These are phyloP conservation scores for Anser brachyrhynchus DNA, from an alignment of 2,113 vertebrate species.

Conservation along the genomic window DNA sequence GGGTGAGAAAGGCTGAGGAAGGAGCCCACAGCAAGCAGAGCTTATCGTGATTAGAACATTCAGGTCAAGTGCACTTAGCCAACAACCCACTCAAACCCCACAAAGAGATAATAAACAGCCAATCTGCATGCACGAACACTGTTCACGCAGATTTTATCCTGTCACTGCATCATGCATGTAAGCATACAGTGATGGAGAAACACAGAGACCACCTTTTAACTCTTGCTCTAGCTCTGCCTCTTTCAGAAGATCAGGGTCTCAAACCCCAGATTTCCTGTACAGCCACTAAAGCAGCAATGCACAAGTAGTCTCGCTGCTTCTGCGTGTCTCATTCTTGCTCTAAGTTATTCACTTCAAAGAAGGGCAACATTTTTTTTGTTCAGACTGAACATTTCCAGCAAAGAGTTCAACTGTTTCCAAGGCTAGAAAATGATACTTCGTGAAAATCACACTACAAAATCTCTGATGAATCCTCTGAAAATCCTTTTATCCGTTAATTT, in stretches of 20 bases:
- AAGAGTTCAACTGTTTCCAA: background rate
- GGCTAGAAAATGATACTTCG: background rate
- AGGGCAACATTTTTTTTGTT: background rate
- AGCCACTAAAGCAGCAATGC: background rate
- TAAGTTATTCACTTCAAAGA: background rate
- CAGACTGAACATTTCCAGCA: background rate
- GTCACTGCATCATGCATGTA: background rate
- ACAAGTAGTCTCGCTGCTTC: background rate
- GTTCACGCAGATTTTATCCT: constrained; percentile 33
- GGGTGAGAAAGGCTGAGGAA: constrained; percentile 13
- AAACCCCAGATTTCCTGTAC: background rate
- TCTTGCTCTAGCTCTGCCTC: background rate
- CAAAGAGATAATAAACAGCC: constrained; percentile 14
- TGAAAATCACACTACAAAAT: background rate
- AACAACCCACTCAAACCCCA: constrained; percentile 36
- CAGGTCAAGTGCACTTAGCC: constrained; percentile 47
- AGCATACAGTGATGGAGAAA: background rate
- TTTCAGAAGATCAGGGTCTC: background rate
- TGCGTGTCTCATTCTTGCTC: background rate
- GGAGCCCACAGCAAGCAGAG: constrained; percentile 16
- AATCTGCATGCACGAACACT: background rate
- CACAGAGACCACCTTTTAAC: background rate
- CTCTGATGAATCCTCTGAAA: background rate
- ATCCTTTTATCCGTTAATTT: background rate
- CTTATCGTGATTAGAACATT: constrained; percentile 27